Conservation (phyloP, 1,140 invertebrate genomes). For the Papilio aristodemus region DNA sequence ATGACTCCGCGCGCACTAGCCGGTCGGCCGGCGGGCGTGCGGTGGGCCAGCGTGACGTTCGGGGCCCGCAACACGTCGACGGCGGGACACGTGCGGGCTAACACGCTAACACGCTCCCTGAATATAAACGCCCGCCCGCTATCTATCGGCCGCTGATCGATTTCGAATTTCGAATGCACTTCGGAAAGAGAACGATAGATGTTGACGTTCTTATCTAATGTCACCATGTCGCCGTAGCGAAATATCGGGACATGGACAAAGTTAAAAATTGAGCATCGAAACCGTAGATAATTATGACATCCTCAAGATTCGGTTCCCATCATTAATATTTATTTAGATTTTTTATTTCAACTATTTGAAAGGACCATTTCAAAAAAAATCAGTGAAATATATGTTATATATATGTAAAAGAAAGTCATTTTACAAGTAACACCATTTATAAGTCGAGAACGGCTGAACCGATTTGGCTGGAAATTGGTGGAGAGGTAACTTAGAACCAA, state of each 20-base stretch:
- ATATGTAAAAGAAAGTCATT: too few relatives aligned
- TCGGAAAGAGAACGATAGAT: conserved; percentile 30
- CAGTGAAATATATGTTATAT: too few relatives aligned
- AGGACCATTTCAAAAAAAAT: too few relatives aligned
- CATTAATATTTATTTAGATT: not conserved
- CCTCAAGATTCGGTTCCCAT: not conserved
- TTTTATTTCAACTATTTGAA: not conserved
- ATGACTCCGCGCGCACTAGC: conserved; percentile 55
- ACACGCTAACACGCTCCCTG: not conserved
- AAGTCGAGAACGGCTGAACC: too few relatives aligned
- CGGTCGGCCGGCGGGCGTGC: conserved; percentile 6
- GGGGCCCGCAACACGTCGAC: not conserved
- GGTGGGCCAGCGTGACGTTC: conserved; percentile 18
- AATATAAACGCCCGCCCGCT: conserved; percentile 11
- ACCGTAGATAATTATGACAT: not conserved
- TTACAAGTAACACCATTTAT: too few relatives aligned
- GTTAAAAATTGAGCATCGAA: not conserved
- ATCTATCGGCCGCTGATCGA: conserved; percentile 26
- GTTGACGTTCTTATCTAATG: conserved; percentile 29
- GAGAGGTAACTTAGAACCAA: too few relatives aligned
- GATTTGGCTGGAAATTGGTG: too few relatives aligned
- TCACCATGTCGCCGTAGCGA: not conserved
- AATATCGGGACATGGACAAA: conserved; percentile 15
- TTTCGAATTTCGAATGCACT: conserved; percentile 32
- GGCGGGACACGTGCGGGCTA: conserved; percentile 22